Evolutionary conservation across 2,113 vertebrate genomes (phyloP), one percentile per base, ranked within the genome.

Genomic region (Nasalis larvatus): DNA sequence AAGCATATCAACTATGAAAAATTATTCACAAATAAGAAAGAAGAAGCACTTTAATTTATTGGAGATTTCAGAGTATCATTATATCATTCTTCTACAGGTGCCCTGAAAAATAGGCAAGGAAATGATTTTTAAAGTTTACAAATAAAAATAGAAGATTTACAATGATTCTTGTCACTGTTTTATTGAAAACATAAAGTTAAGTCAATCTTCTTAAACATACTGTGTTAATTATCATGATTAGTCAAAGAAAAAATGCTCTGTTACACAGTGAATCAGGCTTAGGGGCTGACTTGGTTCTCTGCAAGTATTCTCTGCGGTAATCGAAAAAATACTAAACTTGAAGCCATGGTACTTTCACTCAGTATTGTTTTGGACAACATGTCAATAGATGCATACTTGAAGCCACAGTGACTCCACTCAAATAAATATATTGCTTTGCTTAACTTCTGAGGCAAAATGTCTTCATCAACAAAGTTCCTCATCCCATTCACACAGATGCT

Each of bases 171-270:
- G 66, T 56, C 16, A 30, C 35, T 82, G 1, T 47, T 25, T 35
- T 91, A 45, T 56, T 21, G 8, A 14, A 80, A 77, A 88, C 25
- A 77, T 10, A 40, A 89, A 85, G 47, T 63, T 47, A 81, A 93
- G 6, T 47, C 58, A 77, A 16, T 85, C 89, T 91, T 88, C 83
- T 89, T 93, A 89, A 87, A 88, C 77, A 93, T 85, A 56, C 30
- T 85, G 30, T 69, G 80, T 71, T 95, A 93, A 91, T 97, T 96
- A 94, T 60, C 47, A 6, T 93, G 86, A 94, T 89, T 73, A 92
- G 21, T 54, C 63, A 60, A 89, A 95, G 63, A 85, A 71, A 63
- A 92, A 77, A 49, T 42, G 20, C 21, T 87, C 8, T 40, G 8
- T 85, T 68, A 18, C 71, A 82, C 66, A 68, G 71, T 58, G 90